These are phyloP conservation scores for Dendrolimus houi DNA, from an alignment of 2,888 invertebrate species.

Conservation along the genomic window DNA sequence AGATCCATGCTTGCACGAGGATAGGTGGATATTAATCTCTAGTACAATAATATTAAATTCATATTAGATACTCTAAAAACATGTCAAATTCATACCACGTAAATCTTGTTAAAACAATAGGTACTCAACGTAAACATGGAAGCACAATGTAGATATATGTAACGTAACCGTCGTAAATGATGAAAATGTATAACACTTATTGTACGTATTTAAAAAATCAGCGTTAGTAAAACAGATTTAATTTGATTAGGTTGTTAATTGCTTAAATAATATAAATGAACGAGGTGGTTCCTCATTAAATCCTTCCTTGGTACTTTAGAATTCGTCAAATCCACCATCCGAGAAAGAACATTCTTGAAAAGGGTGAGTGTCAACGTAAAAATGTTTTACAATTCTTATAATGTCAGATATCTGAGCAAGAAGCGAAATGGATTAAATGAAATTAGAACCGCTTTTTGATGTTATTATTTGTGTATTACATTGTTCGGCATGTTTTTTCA, in stretches of 20 bases:
- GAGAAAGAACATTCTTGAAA: background rate
- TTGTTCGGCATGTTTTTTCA: background rate
- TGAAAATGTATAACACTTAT: too few species aligned
- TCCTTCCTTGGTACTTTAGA: background rate
- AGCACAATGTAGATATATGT: too few species aligned
- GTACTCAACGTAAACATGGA: too few species aligned
- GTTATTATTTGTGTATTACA: background rate
- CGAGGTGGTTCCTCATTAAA: background rate
- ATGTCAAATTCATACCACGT: too few species aligned
- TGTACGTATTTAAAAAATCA: background rate
- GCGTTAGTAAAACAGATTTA: background rate
- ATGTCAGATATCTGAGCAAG: background rate
- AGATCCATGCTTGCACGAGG: too few species aligned
- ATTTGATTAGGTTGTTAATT: background rate
- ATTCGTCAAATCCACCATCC: background rate
- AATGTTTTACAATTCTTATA: background rate
- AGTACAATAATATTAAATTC: too few species aligned
- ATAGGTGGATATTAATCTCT: too few species aligned
- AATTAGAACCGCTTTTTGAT: background rate
- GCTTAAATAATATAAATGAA: background rate
- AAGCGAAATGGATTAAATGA: background rate
- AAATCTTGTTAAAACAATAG: too few species aligned
- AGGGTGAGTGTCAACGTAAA: background rate
- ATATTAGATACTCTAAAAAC: too few species aligned
- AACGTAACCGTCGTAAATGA: too few species aligned